Evolutionary conservation across 2,797 vertebrate species (phyloP), one percentile per base, ranked within the genome.

Genomic region (Steatocranus sp.): DNA sequence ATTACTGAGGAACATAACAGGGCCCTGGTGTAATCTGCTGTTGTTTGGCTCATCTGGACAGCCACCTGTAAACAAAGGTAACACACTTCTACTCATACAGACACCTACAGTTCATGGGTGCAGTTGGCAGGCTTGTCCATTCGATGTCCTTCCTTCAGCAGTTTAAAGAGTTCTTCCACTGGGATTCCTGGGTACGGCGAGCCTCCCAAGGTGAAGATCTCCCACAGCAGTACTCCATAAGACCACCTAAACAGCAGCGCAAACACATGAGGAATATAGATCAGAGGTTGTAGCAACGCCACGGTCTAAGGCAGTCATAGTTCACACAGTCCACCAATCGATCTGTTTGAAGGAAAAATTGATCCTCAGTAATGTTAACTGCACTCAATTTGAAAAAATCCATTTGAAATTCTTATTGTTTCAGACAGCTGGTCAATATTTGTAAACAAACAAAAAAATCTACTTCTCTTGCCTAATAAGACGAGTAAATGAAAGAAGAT

Each of bases 121-220:
- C 99, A 99, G 95, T 99, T 99, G 87, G 98, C 98, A 0, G 99
- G 99, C 88, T 98, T 99, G 96, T 99, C 99, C 99, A 99, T 99
- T 79, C 99, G 97, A 90, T 99, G 98, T 18, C 98, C 98, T 92
- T 99, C 99, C 95, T 98, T 99, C 90, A 99, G 96, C 89, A 99
- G 97, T 92, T 99, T 99, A 93, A 99, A 99, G 63, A 99, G 97
- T 68, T 99, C 98, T 84, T 99, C 99, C 38, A 99, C 99, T 0
- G 99, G 99, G 94, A 99, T 98, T 41, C 99, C 99, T 0, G 99
- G 99, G 82, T 99, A 99, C 0, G 99, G 99, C 0, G 98, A 99
- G 14, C 99, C 99, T 6, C 99, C 98, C 91, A 99, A 95, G 0
- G 98, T 99, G 94, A 99, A 99, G 95, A 98, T 99, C 96, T 99